Conservation (phyloP, 2,113 vertebrate species). For the Notothenia rossii region DNA sequence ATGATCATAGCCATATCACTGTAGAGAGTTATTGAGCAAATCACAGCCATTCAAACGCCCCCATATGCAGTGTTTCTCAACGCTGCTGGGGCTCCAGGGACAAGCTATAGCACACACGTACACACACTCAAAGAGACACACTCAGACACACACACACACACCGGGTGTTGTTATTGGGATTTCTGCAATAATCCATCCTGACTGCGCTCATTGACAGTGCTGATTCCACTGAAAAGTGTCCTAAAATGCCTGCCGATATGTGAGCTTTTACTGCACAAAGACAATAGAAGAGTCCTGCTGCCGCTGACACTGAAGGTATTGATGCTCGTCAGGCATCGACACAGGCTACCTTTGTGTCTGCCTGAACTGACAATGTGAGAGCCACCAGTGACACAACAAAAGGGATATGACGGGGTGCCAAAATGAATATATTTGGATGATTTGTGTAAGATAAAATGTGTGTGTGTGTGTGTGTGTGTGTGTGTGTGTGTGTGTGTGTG, state of each 20-base stretch:
- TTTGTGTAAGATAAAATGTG: constrained; percentile 7
- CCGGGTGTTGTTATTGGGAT: constrained; percentile 18
- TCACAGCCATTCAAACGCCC: constrained; percentile 58
- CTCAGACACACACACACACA: background rate
- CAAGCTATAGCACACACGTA: constrained; percentile 10
- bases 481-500: background rate
- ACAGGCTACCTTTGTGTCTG: constrained; percentile 54
- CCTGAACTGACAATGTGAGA: constrained; percentile 46
- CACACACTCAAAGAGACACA: background rate
- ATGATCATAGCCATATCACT: constrained; percentile 60
- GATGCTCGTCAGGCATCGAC: constrained; percentile 62
- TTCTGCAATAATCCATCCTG: constrained; percentile 65
- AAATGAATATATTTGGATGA: constrained; percentile 7
- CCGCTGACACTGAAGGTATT: constrained; percentile 38
- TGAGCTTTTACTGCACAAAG: constrained; percentile 65
- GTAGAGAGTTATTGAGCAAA: constrained; percentile 57
- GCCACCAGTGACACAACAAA: constrained; percentile 2
- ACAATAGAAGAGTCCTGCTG: constrained; percentile 53
- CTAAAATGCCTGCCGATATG: constrained; percentile 74
- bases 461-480: background rate
- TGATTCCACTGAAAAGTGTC: constrained; percentile 76
- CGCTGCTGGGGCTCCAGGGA: constrained; percentile 22
- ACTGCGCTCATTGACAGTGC: constrained; percentile 70
- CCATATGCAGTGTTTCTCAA: constrained; percentile 38
- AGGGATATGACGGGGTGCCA: background rate